Evolutionary conservation across 1,140 invertebrate species (phyloP).

Genomic region (Hypsibius dujardini): DNA sequence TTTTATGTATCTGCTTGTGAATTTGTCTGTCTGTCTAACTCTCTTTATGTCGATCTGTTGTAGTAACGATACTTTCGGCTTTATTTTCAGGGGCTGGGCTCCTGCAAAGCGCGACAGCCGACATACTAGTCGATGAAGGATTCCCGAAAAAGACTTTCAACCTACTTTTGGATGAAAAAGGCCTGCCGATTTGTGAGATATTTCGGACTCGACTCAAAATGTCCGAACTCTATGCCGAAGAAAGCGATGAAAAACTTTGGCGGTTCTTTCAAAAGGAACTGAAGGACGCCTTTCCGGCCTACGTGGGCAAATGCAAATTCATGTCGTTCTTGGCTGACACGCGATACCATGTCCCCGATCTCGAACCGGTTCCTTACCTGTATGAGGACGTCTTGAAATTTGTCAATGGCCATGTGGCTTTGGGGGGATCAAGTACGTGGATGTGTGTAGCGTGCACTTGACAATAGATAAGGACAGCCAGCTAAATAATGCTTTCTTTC

Average conservation of each 20-base stretch:
- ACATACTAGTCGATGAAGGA: constrained; percentile 64
- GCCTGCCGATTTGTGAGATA: constrained; percentile 37
- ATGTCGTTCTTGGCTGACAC: constrained; percentile 74
- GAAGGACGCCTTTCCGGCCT: constrained; percentile 41
- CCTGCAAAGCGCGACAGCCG: constrained; percentile 65
- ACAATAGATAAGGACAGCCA: no score
- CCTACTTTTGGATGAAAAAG: constrained; percentile 39
- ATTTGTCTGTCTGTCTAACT: no score
- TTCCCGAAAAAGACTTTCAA: constrained; percentile 62
- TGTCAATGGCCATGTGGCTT: constrained; percentile 62
- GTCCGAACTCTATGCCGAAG: constrained; percentile 46
- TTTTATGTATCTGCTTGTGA: no score
- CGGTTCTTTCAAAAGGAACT: constrained; percentile 56
- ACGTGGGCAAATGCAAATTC: constrained; percentile 54
- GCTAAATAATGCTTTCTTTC: no score
- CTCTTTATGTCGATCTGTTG: no score
- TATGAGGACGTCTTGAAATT: constrained; percentile 54
- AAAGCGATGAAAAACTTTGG: constrained; percentile 51
- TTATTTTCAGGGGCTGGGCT: constrained; percentile 58
- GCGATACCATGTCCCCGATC: constrained; percentile 46
- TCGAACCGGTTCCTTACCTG: constrained; percentile 32
- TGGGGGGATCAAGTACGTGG: constrained; percentile 45
- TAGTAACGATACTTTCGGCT: no score
- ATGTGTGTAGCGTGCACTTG: no score
- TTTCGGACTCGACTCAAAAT: constrained; percentile 50